A percentile compares a stretch with the other conserved stretches of the same genome.
phyloP scores from a whole-genome alignment of 2,113 vertebrate species.

The Indri indri region DNA sequence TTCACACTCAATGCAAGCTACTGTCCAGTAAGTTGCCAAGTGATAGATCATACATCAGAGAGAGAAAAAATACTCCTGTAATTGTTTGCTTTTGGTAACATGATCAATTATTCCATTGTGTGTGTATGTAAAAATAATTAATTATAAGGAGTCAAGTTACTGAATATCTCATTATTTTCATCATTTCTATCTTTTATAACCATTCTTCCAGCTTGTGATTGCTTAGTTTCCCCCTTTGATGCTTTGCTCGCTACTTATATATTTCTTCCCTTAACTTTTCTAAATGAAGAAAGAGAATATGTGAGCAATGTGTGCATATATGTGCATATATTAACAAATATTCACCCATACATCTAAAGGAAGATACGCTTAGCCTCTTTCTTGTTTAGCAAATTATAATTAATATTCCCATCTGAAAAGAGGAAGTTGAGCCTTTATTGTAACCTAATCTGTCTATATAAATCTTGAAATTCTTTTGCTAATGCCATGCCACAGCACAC shows the following conservation, averaged over 20 bases:
- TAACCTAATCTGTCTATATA: not conserved
- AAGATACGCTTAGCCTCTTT: not conserved
- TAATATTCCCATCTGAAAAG: slow-evolving; percentile 17
- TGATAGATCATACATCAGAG: not conserved
- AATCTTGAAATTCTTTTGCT: slow-evolving; percentile 29
- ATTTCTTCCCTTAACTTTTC: not conserved
- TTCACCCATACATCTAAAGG: not conserved
- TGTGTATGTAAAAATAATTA: not conserved
- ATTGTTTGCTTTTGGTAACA: not conserved
- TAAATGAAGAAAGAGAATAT: not conserved
- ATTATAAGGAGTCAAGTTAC: not conserved
- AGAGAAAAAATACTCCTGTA: not conserved
- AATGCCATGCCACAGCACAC: not conserved
- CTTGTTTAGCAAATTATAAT: not conserved
- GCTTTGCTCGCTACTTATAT: not conserved
- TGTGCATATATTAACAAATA: not conserved
- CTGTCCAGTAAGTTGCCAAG: not conserved
- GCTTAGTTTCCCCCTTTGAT: not conserved
- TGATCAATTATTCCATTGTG: not conserved
- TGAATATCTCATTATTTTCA: accelerated
- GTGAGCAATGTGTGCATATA: no score
- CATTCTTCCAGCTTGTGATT: not conserved
- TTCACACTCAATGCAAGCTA: not conserved
- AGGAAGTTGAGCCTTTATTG: not conserved
- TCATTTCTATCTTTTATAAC: not conserved